A percentile compares a stretch with the other conserved stretches of the same genome.
Conservation (phyloP, 2,797 vertebrate species). For the Scolopax bukidnonensis region DNA sequence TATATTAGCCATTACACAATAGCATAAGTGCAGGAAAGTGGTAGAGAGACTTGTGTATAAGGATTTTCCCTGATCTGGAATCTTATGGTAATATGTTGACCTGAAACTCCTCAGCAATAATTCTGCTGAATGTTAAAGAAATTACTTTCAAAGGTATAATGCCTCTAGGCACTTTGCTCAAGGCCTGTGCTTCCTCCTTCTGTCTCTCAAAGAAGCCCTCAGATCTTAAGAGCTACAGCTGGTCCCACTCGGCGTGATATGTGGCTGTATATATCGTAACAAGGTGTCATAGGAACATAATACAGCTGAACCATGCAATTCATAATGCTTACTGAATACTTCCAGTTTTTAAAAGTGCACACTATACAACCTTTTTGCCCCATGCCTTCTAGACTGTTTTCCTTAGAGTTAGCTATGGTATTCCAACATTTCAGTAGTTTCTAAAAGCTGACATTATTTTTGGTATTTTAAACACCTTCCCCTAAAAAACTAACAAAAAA, state of each 20-base stretch:
- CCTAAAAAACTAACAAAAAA: neutral
- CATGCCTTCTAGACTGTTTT: neutral
- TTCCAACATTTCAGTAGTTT: neutral
- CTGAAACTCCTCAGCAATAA: neutral
- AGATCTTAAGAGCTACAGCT: neutral
- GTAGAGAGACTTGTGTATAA: neutral
- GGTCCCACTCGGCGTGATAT: neutral
- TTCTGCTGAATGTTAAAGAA: neutral
- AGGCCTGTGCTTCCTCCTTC: neutral
- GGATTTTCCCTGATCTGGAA: neutral
- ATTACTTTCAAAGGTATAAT: neutral
- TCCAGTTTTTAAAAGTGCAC: neutral
- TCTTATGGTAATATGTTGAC: neutral
- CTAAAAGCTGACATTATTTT: neutral
- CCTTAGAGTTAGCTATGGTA: neutral
- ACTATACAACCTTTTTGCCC: neutral
- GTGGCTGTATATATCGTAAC: neutral
- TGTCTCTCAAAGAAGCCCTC: neutral
- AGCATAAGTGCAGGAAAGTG: neutral
- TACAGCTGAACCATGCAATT: neutral
- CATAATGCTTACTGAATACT: neutral
- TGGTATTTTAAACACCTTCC: neutral
- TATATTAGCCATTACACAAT: neutral
- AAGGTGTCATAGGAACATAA: neutral
- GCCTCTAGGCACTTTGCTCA: neutral